phyloP scores from a whole-genome alignment of 2,888 invertebrate species.

The Lutraria lutraria region DNA sequence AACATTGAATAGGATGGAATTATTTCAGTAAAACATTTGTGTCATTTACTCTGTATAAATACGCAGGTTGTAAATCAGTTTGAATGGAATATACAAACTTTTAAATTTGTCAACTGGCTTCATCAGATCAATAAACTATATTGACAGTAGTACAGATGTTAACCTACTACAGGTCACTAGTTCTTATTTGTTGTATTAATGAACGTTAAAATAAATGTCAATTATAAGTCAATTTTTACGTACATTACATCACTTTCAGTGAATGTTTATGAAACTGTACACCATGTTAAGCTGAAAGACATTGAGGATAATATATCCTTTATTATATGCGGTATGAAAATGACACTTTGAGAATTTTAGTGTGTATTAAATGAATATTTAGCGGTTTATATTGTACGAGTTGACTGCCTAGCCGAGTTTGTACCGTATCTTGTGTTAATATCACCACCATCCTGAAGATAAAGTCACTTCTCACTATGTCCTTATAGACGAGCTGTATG shows the following conservation, averaged over 20 bases:
- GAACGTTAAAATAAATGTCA: constrained; percentile 31
- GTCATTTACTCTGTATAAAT: constrained; percentile 62
- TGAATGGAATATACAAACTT: constrained; percentile 66
- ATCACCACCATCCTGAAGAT: background rate
- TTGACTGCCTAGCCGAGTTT: background rate
- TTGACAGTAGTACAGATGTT: constrained; percentile 64
- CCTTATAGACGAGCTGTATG: background rate
- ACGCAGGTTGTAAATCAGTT: constrained; percentile 59
- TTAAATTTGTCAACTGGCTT: constrained; percentile 69
- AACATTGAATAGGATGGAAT: constrained; percentile 45
- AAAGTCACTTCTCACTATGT: background rate
- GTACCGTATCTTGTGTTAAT: constrained; percentile 7
- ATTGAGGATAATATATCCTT: constrained; percentile 2
- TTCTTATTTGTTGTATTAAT: constrained; percentile 22
- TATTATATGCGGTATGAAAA: constrained; percentile 25
- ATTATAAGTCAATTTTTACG: constrained; percentile 8
- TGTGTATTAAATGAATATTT: constrained; percentile 22
- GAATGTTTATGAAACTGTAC: constrained; percentile 10
- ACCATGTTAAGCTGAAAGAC: background rate
- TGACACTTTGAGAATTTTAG: constrained; percentile 27
- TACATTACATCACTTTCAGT: constrained; percentile 1
- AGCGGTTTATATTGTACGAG: background rate
- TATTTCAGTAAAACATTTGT: constrained; percentile 40
- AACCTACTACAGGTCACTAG: constrained; percentile 55
- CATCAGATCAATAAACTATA: constrained; percentile 68